These are phyloP conservation scores for Lepidochrysops patricia DNA, from an alignment of 2,888 invertebrate genomes.

Conservation along the genomic window DNA sequence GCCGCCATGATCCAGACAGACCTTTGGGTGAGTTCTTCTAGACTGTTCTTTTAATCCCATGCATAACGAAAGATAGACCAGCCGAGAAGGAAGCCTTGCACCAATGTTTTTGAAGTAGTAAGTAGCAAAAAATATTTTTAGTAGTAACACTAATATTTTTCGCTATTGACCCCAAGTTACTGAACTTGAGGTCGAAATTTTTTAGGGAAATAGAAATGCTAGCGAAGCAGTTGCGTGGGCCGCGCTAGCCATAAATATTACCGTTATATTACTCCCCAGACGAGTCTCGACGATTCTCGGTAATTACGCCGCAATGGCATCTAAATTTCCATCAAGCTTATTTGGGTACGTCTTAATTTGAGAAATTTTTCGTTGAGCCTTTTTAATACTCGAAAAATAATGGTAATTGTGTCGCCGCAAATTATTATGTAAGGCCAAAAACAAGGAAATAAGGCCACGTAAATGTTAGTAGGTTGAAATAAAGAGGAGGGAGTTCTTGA, in stretches of 20 bases:
- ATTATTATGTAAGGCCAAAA: neutral
- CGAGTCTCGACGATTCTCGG: neutral
- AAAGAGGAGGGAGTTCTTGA: too few relatives aligned
- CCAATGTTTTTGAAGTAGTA: too few relatives aligned
- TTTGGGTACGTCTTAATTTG: neutral
- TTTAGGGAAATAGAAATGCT: neutral
- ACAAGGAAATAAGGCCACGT: neutral
- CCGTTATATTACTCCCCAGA: neutral
- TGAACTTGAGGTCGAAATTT: neutral
- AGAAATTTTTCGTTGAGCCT: neutral
- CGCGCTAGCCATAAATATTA: neutral
- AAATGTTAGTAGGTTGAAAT: neutral
- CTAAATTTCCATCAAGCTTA: neutral
- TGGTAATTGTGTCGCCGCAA: neutral
- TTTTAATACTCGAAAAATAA: neutral
- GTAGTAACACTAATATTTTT: neutral
- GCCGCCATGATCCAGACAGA: conserved; percentile 83
- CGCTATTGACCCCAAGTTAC: neutral
- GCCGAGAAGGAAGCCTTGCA: too few relatives aligned
- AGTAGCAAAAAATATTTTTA: too few relatives aligned
- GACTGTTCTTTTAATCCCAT: neutral
- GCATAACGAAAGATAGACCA: too few relatives aligned
- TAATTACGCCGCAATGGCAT: neutral
- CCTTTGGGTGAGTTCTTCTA: conserved; percentile 66
- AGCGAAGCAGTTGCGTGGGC: neutral